Conservation (phyloP, 2,888 invertebrate species). For the Sialis fuliginosa region DNA sequence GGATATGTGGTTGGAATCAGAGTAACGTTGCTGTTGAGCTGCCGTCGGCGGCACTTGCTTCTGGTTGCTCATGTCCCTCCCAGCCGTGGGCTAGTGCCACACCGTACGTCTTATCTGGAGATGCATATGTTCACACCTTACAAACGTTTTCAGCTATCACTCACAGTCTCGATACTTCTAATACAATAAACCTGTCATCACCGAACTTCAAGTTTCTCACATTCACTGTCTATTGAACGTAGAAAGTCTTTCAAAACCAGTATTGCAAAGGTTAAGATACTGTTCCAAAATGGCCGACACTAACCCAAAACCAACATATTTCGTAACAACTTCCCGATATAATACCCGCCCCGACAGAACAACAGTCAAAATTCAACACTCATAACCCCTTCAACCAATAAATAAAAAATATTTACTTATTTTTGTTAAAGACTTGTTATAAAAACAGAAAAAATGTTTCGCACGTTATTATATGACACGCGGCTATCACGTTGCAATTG, state of each 20-base stretch:
- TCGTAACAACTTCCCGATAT: not conserved
- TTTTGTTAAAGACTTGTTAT: not conserved
- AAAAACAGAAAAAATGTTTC: constrained; percentile 18
- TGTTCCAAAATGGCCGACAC: constrained; percentile 27
- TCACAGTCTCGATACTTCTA: not conserved
- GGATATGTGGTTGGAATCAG: not conserved
- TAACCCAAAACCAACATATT: constrained; percentile 23
- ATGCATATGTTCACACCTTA: constrained; percentile 25
- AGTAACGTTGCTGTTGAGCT: constrained; percentile 35
- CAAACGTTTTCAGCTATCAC: constrained; percentile 10
- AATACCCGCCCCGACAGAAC: not conserved
- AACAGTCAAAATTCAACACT: not conserved
- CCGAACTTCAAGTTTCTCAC: not conserved
- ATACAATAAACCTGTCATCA: not conserved
- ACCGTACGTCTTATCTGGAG: constrained; percentile 14
- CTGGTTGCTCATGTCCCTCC: constrained; percentile 46
- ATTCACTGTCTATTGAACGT: not conserved
- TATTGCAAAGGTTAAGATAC: constrained; percentile 25
- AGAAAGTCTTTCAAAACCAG: too few relatives aligned
- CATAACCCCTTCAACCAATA: not conserved
- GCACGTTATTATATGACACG: constrained; percentile 26
- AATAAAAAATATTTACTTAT: too few relatives aligned
- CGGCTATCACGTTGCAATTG: constrained; percentile 29
- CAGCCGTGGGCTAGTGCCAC: constrained; percentile 41
- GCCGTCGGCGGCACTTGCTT: constrained; percentile 44